Evolutionary conservation across 64 coral and sea anemone genomes (phyloP).

Genomic region (Astreopora myriophthalma): DNA sequence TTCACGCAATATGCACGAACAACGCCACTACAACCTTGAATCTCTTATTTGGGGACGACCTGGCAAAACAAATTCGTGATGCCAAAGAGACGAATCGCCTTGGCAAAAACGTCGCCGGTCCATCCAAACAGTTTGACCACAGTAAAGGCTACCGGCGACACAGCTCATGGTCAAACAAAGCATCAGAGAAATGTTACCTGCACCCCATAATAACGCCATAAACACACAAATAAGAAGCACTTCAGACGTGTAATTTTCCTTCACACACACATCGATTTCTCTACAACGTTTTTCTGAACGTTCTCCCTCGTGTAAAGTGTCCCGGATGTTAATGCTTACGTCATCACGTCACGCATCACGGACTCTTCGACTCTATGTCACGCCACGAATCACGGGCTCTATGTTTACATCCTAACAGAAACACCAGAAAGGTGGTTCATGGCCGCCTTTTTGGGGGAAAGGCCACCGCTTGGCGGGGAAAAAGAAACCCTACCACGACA

Average conservation of each 20-base stretch:
- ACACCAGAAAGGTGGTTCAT: neutral
- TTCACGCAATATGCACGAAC: neutral
- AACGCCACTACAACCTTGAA: neutral
- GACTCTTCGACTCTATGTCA: no score
- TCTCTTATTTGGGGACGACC: constrained; percentile 8
- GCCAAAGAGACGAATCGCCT: constrained; percentile 15
- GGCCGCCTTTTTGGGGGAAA: neutral
- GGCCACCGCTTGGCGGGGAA: neutral
- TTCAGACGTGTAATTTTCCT: no score
- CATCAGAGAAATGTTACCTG: no score
- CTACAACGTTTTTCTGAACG: no score
- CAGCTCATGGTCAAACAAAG: neutral
- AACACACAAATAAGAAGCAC: no score
- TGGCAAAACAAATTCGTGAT: constrained; percentile 2
- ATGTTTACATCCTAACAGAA: no score
- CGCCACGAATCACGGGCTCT: no score
- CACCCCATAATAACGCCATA: no score
- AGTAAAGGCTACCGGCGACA: neutral
- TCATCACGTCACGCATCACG: no score
- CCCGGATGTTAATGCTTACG: no score
- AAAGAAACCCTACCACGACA: neutral
- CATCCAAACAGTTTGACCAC: neutral
- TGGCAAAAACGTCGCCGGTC: neutral
- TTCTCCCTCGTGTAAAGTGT: no score
- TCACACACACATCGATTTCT: no score